phyloP scores from a whole-genome alignment of 2,797 vertebrate genomes.

The Rachycentron canadum region DNA sequence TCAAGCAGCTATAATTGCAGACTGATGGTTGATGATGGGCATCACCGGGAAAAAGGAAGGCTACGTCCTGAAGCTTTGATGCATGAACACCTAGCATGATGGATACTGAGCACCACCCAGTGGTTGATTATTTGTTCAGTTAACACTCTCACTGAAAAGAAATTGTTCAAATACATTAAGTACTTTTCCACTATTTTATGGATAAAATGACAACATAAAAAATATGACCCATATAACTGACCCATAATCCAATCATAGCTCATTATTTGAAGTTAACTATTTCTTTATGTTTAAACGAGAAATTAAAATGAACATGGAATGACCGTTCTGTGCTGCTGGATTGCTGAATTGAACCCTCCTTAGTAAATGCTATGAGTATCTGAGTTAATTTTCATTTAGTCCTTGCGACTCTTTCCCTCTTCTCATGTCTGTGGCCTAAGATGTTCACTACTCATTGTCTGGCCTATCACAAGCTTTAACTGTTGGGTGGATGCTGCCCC shows the following conservation, averaged over 20 bases:
- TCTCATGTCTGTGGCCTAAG: not conserved
- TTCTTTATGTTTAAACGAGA: not conserved
- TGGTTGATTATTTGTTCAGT: constrained; percentile 32
- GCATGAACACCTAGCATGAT: not conserved
- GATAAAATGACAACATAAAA: not conserved
- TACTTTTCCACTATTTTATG: not conserved
- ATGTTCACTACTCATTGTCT: not conserved
- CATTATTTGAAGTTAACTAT: not conserved
- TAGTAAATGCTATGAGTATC: not conserved
- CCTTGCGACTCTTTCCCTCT: not conserved
- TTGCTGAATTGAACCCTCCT: not conserved
- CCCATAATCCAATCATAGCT: not conserved
- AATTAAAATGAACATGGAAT: not conserved
- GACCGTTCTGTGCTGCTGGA: not conserved
- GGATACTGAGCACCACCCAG: constrained; percentile 64
- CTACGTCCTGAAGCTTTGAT: constrained; percentile 11
- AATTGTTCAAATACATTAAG: not conserved
- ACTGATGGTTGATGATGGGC: constrained; percentile 8
- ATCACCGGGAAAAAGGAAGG: constrained; percentile 11
- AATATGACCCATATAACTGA: not conserved
- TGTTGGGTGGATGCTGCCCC: not conserved
- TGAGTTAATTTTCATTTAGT: not conserved
- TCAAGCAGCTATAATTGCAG: constrained; percentile 16
- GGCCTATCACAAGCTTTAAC: not conserved
- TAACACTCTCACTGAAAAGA: not conserved